Conservation (phyloP, 2,113 vertebrate species). For the Seriola aureovittata region DNA sequence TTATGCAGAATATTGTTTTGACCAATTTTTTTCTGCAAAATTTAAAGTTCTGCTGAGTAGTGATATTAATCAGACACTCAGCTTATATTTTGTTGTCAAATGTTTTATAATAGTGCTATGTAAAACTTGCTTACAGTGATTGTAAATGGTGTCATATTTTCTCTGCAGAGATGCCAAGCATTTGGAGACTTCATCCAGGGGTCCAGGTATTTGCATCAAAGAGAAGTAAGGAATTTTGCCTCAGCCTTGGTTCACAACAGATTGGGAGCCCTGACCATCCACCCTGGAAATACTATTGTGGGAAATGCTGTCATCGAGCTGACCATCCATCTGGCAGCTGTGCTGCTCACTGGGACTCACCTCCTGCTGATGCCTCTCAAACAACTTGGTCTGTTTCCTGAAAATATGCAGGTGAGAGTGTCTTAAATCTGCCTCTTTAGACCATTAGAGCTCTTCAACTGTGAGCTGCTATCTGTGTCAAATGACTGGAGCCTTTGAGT, state of each 20-base stretch:
- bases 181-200: constrained; percentile 78
- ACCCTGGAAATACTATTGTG: neutral
- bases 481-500: neutral
- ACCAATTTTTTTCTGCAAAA: no score
- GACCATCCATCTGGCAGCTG: constrained; percentile 78
- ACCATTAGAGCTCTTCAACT: neutral
- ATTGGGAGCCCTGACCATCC: constrained; percentile 61
- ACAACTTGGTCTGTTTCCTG: constrained; percentile 83
- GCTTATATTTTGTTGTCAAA: neutral
- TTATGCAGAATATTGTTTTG: no score
- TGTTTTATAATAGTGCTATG: neutral
- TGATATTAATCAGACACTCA: no score
- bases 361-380: constrained; percentile 81
- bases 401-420: constrained; percentile 86
- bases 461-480: neutral
- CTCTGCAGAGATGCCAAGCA: constrained; percentile 49
- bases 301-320: constrained; percentile 75
- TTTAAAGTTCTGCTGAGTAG: no score
- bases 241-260: constrained; percentile 81
- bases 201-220: constrained; percentile 67
- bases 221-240: constrained; percentile 74
- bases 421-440: neutral
- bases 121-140: neutral
- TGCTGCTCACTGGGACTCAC: constrained; percentile 80
- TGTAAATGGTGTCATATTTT: neutral